Evolutionary conservation across 2,113 vertebrate genomes (phyloP).

Genomic region (Sphyrna mokarran): DNA sequence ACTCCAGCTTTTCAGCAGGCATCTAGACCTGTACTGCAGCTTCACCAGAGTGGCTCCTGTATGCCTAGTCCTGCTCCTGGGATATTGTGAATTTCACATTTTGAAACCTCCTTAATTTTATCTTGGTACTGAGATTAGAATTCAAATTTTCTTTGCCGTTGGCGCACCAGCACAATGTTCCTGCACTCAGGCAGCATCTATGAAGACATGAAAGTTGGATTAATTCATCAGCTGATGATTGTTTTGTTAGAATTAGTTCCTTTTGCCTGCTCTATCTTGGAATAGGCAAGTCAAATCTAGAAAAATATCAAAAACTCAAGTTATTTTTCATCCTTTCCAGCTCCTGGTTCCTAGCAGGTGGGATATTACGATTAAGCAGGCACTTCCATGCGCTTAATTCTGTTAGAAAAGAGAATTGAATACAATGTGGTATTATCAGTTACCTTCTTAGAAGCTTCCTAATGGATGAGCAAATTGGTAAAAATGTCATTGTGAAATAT

Average conservation of each 20-base stretch:
- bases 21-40: too few relatives aligned
- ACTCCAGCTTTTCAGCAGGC: too few relatives aligned
- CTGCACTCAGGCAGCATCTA: not conserved
- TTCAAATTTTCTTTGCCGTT: too few relatives aligned
- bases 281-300: not conserved
- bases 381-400: not conserved
- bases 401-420: too few relatives aligned
- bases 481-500: not conserved
- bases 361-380: not conserved
- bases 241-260: not conserved
- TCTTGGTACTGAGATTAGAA: too few relatives aligned
- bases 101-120: too few relatives aligned
- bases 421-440: not conserved
- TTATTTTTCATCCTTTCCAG: not conserved
- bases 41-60: too few relatives aligned
- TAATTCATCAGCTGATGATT: not conserved
- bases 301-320: not conserved
- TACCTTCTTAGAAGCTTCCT: not conserved
- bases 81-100: too few relatives aligned
- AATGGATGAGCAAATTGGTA: slow-evolving; percentile 28
- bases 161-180: too few relatives aligned
- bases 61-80: too few relatives aligned
- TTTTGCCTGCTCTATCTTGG: too few relatives aligned
- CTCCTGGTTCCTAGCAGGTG: not conserved
- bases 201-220: not conserved